phyloP scores from a whole-genome alignment of 2,888 invertebrate species.

The Digitonthophagus gazella region DNA sequence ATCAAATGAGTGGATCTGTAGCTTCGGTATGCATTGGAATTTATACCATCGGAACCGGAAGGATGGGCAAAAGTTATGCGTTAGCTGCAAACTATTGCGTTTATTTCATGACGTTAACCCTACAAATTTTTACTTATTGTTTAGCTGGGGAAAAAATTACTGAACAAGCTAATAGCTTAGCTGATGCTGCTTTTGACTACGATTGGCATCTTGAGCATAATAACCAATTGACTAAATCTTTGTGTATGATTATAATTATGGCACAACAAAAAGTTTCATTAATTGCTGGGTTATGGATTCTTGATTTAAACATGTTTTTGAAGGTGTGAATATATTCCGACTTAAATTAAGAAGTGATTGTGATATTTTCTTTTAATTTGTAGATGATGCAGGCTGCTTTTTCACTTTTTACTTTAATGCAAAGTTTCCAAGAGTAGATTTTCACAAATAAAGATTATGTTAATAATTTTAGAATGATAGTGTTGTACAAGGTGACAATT shows the following conservation, averaged over 20 bases:
- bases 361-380: not conserved
- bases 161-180: constrained; percentile 12
- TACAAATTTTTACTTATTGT: constrained; percentile 12
- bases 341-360: not conserved
- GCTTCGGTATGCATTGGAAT: constrained; percentile 6
- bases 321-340: constrained; percentile 6
- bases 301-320: constrained; percentile 5
- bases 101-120: constrained; percentile 4
- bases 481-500: too few species aligned
- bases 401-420: constrained; percentile 10
- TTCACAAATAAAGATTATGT: too few species aligned
- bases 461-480: too few species aligned
- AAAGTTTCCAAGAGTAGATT: constrained; percentile 1
- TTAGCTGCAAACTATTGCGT: constrained; percentile 4
- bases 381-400: constrained; percentile 9
- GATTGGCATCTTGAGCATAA: constrained; percentile 3
- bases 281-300: constrained; percentile 2
- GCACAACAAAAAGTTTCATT: not conserved
- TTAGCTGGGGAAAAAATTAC: constrained; percentile 12
- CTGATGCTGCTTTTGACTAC: constrained; percentile 1
- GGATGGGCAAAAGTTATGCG: not conserved
- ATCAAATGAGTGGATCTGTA: constrained; percentile 9
- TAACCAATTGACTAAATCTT: not conserved
- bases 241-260: constrained; percentile 6
- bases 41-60: constrained; percentile 3